These are phyloP conservation scores for Tretioscincus oriximinensis DNA, from an alignment of 2,113 vertebrate species.

Conservation along the genomic window DNA sequence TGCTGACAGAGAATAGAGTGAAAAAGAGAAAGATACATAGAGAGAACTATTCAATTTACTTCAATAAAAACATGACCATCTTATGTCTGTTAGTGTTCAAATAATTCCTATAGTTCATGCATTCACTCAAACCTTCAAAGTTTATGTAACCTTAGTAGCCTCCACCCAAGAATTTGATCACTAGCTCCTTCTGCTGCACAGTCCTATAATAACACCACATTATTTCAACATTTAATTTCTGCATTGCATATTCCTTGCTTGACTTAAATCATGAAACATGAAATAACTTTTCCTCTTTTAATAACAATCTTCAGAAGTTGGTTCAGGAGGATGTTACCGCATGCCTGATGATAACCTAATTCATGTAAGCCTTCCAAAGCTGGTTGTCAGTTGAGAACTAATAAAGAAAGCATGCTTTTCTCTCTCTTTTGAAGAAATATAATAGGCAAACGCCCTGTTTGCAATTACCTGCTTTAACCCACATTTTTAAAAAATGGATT, in stretches of 20 bases:
- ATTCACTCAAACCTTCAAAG: neutral
- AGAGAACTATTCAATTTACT: too few species aligned
- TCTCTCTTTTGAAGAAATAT: neutral
- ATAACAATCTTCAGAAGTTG: neutral
- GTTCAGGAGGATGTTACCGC: neutral
- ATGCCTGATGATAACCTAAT: neutral
- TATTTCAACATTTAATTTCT: neutral
- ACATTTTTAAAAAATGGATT: too few species aligned
- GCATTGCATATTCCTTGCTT: neutral
- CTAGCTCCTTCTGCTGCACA: conserved; percentile 31
- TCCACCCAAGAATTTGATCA: neutral
- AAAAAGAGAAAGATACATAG: too few species aligned
- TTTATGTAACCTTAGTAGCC: neutral
- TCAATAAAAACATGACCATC: neutral
- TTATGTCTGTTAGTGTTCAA: neutral
- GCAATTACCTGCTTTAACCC: too few species aligned
- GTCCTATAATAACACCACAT: neutral
- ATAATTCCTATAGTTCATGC: neutral
- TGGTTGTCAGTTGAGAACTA: neutral
- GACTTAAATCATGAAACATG: neutral
- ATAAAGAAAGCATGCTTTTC: neutral
- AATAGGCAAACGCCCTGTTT: neutral
- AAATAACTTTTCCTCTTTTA: neutral
- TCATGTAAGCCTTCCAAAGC: neutral
- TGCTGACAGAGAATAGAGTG: neutral